Evolutionary conservation across 2,113 vertebrate species (phyloP), one percentile per base, ranked within the genome.

Genomic region (Heterocephalus glaber): DNA sequence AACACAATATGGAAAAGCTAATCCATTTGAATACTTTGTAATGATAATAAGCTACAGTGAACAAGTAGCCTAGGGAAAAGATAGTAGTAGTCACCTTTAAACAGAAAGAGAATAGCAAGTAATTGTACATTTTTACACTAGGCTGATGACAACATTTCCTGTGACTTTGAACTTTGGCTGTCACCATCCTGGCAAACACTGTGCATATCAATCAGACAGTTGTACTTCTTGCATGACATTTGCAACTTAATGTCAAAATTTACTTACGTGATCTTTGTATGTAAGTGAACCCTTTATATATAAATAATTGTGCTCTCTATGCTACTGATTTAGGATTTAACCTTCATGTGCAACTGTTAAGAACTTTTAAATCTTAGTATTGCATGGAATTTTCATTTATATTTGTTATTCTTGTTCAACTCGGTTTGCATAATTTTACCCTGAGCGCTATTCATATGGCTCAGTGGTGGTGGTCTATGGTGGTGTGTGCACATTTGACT

Each of bases 141-240:
- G 97, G 77, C 89, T 98, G 98, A 98, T 98, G 97, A 98, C 97
- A 98, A 98, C 86, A 87, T 98, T 98, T 98, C 95, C 97, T 97
- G 63, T 98, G 98, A 98, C 98, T 98, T 98, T 98, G 98, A 98
- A 98, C 98, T 98, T 98, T 97, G 97, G 94, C 97, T 98, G 97
- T 98, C 97, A 97, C 94, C 49, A 83, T 95, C 93, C 97, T 97
- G 98, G 97, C 97, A 98, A 98, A 98, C 82, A 95, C 97, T 97
- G 96, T 93, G 94, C 97, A 96, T 98, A 97, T 98, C 98, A 98
- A 97, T 98, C 98, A 98, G 96, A 97, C 66, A 83, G 94, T 94
- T 94, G 33, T 97, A 97, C 97, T 98, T 98, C 93, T 97, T 97
- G 65, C 77, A 80, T 97, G 92, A 96, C 91, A 97, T 96, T 97